Conservation (phyloP, 2,797 vertebrate species). For the Nyctibius grandis region DNA sequence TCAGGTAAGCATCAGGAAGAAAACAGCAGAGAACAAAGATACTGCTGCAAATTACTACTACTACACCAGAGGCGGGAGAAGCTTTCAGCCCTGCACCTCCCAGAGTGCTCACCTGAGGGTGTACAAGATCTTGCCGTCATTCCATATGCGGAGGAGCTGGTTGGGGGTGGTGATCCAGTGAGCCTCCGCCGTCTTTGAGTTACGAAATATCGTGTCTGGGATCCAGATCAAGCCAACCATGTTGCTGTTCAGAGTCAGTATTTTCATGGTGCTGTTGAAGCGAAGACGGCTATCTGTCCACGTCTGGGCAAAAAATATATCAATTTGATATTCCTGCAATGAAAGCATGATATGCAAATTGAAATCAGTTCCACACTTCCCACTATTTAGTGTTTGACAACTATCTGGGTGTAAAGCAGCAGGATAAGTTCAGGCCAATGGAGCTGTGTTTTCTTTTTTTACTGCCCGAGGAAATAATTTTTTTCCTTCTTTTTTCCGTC, state of each 20-base stretch:
- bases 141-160: slow-evolving; percentile 96
- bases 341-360: slow-evolving; percentile 24
- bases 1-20: not conserved
- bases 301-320: slow-evolving; percentile 93
- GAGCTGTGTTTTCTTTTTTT: not conserved
- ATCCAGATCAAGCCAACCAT: slow-evolving; percentile 98
- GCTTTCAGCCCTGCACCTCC: not conserved
- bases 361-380: not conserved
- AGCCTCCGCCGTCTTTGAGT: slow-evolving; percentile 92
- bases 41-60: not conserved
- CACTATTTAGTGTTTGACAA: not conserved
- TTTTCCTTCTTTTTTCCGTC: not conserved
- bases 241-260: slow-evolving; percentile 90
- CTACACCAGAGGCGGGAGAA: not conserved
- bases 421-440: not conserved
- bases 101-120: slow-evolving; percentile 82
- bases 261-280: slow-evolving; percentile 91
- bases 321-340: slow-evolving; percentile 92
- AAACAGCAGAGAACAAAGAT: not conserved
- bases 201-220: slow-evolving; percentile 95
- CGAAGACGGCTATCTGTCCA: slow-evolving; percentile 91
- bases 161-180: slow-evolving; percentile 98
- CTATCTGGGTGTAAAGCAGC: not conserved
- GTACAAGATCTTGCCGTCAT: slow-evolving; percentile 94
- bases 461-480: not conserved